phyloP scores from a whole-genome alignment of 2,113 vertebrate genomes.

The Galemys pyrenaicus region DNA sequence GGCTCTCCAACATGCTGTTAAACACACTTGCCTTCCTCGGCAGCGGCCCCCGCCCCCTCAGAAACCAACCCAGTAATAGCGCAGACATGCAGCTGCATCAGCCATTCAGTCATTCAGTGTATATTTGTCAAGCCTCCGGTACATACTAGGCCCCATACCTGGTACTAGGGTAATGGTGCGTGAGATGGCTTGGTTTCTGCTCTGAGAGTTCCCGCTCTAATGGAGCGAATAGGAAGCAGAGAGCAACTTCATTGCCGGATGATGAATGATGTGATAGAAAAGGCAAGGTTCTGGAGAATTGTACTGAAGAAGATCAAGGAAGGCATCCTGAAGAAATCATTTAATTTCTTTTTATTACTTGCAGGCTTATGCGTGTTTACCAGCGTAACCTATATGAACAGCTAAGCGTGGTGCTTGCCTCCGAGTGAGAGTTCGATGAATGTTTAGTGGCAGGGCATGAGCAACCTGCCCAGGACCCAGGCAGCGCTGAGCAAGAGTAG shows the following conservation, averaged over 20 bases:
- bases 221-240: neutral
- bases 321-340: slow-evolving; percentile 13
- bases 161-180: neutral
- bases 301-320: neutral
- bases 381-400: neutral
- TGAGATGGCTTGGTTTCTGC: neutral
- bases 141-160: neutral
- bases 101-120: neutral
- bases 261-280: neutral
- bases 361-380: neutral
- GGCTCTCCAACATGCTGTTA: neutral
- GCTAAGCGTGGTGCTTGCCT: neutral
- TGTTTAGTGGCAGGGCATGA: neutral
- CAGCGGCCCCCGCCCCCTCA: neutral
- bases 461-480: neutral
- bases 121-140: neutral
- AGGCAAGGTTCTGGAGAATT: neutral
- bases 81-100: neutral
- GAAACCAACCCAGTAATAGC: neutral
- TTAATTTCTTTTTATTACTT: neutral
- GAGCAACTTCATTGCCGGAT: neutral
- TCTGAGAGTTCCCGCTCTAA: neutral
- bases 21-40: neutral
- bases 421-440: neutral
- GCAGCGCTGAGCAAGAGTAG: neutral